Evolutionary conservation across 1,140 invertebrate genomes (phyloP).

Genomic region (Hycleus phaleratus): DNA sequence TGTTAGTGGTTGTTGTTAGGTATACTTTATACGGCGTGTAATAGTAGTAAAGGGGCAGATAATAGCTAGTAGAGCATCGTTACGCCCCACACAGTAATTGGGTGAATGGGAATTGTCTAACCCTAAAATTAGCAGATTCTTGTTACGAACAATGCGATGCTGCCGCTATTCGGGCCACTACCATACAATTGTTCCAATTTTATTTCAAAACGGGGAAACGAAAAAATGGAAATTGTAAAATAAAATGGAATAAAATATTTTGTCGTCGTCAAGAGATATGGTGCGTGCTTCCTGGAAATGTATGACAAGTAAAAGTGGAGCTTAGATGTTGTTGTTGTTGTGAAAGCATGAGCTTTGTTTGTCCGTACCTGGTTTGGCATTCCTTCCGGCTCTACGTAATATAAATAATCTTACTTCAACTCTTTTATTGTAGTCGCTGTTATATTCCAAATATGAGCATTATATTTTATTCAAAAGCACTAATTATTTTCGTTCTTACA

Average conservation of each 20-base stretch:
- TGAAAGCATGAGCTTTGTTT: conserved; percentile 9
- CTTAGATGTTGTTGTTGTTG: too few species aligned
- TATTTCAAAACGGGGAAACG: too few species aligned
- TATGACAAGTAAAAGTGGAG: too few species aligned
- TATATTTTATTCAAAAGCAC: conserved; percentile 17
- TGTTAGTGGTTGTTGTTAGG: background rate
- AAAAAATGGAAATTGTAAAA: too few species aligned
- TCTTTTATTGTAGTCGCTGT: conserved; percentile 19
- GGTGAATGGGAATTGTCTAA: conserved; percentile 21
- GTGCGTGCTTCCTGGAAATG: conserved; percentile 4
- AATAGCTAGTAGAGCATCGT: conserved; percentile 20
- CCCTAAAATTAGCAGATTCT: conserved; percentile 23
- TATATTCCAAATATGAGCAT: conserved; percentile 18
- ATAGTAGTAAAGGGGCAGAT: conserved; percentile 27
- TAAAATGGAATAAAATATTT: too few species aligned
- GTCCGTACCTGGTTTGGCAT: conserved; percentile 12
- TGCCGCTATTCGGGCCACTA: too few species aligned
- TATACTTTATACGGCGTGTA: conserved; percentile 1
- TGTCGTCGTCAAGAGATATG: background rate
- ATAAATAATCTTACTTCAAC: conserved; percentile 23
- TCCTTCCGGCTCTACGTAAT: conserved; percentile 20
- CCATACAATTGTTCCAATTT: too few species aligned
- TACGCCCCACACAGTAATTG: conserved; percentile 22
- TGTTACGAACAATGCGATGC: background rate
- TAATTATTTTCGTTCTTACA: conserved; percentile 18